Base-by-base conservation (phyloP, 2,888 invertebrate species). In the Meta bourneti region DNA sequence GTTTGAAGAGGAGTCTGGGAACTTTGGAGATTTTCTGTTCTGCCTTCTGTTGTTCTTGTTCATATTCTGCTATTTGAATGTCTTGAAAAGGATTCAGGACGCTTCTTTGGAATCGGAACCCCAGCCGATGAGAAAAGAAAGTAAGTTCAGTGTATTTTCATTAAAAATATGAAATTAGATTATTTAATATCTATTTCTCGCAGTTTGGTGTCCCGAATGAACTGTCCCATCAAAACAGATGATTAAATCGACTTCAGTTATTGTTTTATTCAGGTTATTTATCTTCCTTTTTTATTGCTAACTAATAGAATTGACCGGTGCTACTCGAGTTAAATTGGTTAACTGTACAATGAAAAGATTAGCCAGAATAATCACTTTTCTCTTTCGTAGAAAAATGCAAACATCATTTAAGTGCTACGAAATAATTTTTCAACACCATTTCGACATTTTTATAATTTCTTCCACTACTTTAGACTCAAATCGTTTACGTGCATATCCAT, bases 31-130 rank as follows among this genome's bases (percentile, higher is more conserved):
- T 86, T 77, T 86, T 70, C 49, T 86, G 34, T 70, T 86, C 51
- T 86, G 77, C 13, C 51, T 86, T 4, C 8, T 86, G 20, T 9
- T 86, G 70, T 86, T 86, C 16, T 13, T 86, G 78, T 86, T 86
- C 20, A n/a, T 86, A n/a, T 86, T 86, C 19, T 54, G 75, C 1
- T 86, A 86, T 20, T 78, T 86, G 7, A 77, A 86, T 7, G 70
- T 86, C 7, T 7, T 69, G 7, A 49, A 69, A 13, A 11, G 48
- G 11, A 77, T 86, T 7, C 48, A 77, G 19, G 72, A 83, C 11
- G 61, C 61, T 6, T 49, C 16, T 20, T 72, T 71, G 54, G 71
- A 83, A 16, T 20, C 49, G 2, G 52, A n/a, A 19, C 16, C 8
- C 0, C 7, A 19, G 8, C 8, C 51, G 5, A 51, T 19, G 2